phyloP scores from a whole-genome alignment of 2,888 invertebrate species.

The Atrina japonica region DNA sequence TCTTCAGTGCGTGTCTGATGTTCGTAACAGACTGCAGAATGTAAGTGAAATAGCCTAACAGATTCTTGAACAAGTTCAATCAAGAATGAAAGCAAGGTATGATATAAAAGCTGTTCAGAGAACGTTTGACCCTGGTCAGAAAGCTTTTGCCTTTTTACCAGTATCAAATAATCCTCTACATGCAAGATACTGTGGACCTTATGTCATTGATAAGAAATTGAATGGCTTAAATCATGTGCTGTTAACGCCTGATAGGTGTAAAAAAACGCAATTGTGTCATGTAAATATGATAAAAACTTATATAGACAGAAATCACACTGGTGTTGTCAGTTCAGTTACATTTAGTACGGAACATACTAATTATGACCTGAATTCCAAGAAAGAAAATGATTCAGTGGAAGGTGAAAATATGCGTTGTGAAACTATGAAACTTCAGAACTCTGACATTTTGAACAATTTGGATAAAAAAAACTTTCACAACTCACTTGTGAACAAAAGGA shows the following conservation, averaged over 20 bases:
- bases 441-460: conserved; percentile 41
- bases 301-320: conserved; percentile 34
- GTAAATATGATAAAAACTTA: conserved; percentile 49
- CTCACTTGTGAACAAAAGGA: background rate
- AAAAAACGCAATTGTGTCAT: conserved; percentile 43
- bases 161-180: conserved; percentile 40
- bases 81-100: conserved; percentile 51
- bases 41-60: conserved; percentile 39
- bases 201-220: conserved; percentile 36
- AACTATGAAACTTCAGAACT: conserved; percentile 35
- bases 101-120: conserved; percentile 38
- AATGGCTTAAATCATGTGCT: conserved; percentile 44
- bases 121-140: conserved; percentile 51
- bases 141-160: conserved; percentile 51
- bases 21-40: conserved; percentile 26
- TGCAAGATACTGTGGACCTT: conserved; percentile 49
- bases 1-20: conserved; percentile 40
- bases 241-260: conserved; percentile 45
- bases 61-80: conserved; percentile 41
- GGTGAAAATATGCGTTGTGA: conserved; percentile 25
- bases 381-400: no score
- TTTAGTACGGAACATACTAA: no score
- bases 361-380: no score
- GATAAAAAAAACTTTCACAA: conserved; percentile 35
- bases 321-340: background rate